Base-by-base conservation (phyloP, 2,888 invertebrate species). In the Colostygia pectinataria region DNA sequence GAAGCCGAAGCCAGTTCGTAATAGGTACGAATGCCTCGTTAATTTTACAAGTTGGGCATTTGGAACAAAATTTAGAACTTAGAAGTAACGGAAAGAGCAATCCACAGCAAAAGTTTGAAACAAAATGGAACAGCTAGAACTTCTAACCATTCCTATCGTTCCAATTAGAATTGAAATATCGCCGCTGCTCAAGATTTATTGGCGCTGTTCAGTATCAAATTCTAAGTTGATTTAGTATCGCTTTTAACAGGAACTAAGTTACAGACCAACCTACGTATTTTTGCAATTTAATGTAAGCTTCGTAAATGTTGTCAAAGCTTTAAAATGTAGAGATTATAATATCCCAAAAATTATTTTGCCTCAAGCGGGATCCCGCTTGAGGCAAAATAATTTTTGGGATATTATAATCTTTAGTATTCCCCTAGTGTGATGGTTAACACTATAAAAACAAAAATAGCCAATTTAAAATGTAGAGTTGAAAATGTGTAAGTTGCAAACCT, bases 151-250 rank as follows among this genome's bases (percentile, higher is more conserved):
- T 56, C 44, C 56, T 61, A 61, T 61, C 56, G 58, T 49, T 49
- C 49, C 58, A 57, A 57, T 58, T 60, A 58, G 57, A 49, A 55
- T 56, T 52, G 56, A 53, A 58, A 56, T 52, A 49, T 54, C 46
- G 55, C 54, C 50, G 37, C 42, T 53, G 43, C 48, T 53, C 31
- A 53, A 55, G 58, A 58, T 57, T 61, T 58, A 55, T 56, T 53
- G 53, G 55, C 56, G 53, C 49, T 44, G 52, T 54, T 59, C 52
- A 48, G 52, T 46, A 48, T 43, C 48, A 46, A 53, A 54, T 57
- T 55, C 48, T 53, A 52, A 52, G 55, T 53, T 51, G 53, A 57
- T 59, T 61, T 55, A 52, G 52, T 42, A 47, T 46, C 52, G 46
- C 46, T 46, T 51, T 38, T 52, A 46, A 42, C 52, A 38, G 33